These are phyloP conservation scores for Hyperoplus lanceolatus DNA, from an alignment of 2,797 vertebrate species.

Conservation along the genomic window DNA sequence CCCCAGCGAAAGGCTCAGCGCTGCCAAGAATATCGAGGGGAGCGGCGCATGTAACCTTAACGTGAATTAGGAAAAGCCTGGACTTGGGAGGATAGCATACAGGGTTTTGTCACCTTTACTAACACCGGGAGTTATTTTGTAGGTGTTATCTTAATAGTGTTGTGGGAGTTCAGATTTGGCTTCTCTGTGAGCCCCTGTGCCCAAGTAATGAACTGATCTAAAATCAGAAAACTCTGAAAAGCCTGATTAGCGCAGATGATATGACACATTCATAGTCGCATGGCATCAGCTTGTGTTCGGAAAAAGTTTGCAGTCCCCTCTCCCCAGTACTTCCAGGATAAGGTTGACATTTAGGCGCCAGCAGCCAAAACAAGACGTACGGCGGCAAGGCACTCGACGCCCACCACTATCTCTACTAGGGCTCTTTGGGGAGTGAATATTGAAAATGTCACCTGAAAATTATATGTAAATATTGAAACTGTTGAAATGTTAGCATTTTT, in stretches of 20 bases:
- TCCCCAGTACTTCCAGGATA: slow-evolving; percentile 37
- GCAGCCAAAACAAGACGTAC: slow-evolving; percentile 52
- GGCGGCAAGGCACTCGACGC: slow-evolving; percentile 45
- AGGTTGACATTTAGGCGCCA: slow-evolving; percentile 70
- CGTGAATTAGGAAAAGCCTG: slow-evolving; percentile 62
- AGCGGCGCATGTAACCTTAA: slow-evolving; percentile 72
- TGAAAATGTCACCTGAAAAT: slow-evolving; percentile 64
- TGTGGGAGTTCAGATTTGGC: slow-evolving; percentile 40
- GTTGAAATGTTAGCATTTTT: slow-evolving; percentile 27
- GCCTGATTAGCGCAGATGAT: slow-evolving; percentile 65
- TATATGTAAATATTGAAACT: slow-evolving; percentile 51
- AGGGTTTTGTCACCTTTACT: slow-evolving; percentile 56
- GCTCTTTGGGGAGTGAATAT: slow-evolving; percentile 44
- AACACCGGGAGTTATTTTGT: slow-evolving; percentile 58
- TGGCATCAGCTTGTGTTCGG: slow-evolving; percentile 42
- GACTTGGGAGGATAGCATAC: slow-evolving; percentile 51
- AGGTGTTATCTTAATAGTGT: slow-evolving; percentile 69
- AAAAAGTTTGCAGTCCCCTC: slow-evolving; percentile 39
- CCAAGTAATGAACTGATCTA: slow-evolving; percentile 67
- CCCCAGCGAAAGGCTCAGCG: slow-evolving; percentile 66
- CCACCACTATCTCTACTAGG: slow-evolving; percentile 47
- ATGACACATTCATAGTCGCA: slow-evolving; percentile 49
- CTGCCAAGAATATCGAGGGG: slow-evolving; percentile 66
- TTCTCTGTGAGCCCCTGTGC: slow-evolving; percentile 33
- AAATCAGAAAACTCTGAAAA: slow-evolving; percentile 33